Conservation (phyloP, 2,113 vertebrate genomes). For the Alouatta palliata region DNA sequence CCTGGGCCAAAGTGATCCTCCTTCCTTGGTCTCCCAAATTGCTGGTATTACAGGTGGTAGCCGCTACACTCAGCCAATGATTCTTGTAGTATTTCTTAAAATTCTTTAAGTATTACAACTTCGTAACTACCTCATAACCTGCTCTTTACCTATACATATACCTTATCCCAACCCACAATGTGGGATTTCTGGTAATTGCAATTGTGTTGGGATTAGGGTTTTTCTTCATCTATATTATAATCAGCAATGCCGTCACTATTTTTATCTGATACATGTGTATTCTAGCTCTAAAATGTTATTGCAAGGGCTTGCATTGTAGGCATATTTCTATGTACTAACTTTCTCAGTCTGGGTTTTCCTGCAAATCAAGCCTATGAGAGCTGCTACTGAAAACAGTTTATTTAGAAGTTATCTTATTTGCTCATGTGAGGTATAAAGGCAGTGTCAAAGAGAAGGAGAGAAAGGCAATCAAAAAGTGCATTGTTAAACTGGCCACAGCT, state of each 20-base stretch:
- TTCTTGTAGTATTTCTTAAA: background rate
- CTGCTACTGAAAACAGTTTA: background rate
- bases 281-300: background rate
- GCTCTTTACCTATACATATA: background rate
- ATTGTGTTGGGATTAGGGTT: rapidly evolving
- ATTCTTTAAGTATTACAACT: background rate
- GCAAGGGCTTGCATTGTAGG: background rate
- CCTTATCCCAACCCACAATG: background rate
- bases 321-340: background rate
- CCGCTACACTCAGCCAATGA: no score
- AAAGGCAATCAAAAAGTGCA: background rate
- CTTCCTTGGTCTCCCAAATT: no score
- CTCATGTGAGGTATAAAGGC: background rate
- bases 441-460: background rate
- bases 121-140: background rate
- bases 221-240: background rate
- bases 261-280: background rate
- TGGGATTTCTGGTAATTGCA: background rate
- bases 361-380: background rate
- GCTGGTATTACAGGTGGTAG: no score
- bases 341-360: background rate
- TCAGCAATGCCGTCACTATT: background rate
- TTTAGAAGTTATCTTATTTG: background rate
- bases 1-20: no score
- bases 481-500: background rate